These are phyloP conservation scores for Oreortyx pictus DNA, from an alignment of 2,797 vertebrate species.

Conservation along the genomic window DNA sequence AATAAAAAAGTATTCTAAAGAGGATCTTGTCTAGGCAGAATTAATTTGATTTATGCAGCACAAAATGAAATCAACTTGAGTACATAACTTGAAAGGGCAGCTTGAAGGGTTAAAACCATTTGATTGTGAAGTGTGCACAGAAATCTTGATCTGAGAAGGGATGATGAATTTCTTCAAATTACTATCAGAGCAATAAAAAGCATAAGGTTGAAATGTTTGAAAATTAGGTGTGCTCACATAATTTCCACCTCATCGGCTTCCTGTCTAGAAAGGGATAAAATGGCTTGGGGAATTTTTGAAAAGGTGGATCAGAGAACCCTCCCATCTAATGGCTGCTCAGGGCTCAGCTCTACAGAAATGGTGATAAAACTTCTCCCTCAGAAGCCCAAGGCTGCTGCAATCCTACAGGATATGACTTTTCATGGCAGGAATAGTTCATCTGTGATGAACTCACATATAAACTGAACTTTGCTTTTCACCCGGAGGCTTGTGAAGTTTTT, in stretches of 20 bases:
- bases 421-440: background rate
- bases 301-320: background rate
- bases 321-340: background rate
- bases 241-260: constrained; percentile 63
- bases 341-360: background rate
- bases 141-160: constrained; percentile 49
- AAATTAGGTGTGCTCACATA: constrained; percentile 36
- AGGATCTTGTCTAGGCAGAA: background rate
- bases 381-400: background rate
- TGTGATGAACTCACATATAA: background rate
- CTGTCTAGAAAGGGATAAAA: constrained; percentile 33
- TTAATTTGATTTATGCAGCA: background rate
- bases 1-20: constrained; percentile 19
- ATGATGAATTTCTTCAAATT: constrained; percentile 48
- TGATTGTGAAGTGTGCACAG: constrained; percentile 35
- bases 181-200: constrained; percentile 56
- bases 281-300: constrained; percentile 11
- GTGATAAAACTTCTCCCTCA: background rate
- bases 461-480: background rate
- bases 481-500: background rate
- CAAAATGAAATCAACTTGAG: constrained; percentile 44
- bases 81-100: constrained; percentile 69
- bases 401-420: background rate
- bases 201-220: constrained; percentile 51
- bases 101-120: constrained; percentile 46